Conservation (phyloP, 2,113 vertebrate genomes). For the Oreotragus oreotragus region DNA sequence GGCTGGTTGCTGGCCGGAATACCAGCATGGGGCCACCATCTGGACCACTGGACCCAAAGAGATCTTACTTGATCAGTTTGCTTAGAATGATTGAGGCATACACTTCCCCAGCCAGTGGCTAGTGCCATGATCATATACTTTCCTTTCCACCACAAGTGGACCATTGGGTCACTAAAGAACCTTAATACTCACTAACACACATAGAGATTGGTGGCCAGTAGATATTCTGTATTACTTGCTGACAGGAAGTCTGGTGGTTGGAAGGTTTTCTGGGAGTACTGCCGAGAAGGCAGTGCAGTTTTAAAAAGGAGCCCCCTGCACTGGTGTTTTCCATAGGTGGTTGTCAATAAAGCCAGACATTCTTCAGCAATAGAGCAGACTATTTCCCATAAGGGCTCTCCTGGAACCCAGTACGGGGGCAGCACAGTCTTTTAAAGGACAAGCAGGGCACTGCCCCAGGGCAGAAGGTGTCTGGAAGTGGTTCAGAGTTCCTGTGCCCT, state of each 20-base stretch:
- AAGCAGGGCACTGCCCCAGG: not conserved
- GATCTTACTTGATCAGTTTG: not conserved
- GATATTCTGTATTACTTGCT: not conserved
- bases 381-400: not conserved
- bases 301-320: not conserved
- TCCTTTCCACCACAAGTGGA: not conserved
- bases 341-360: not conserved
- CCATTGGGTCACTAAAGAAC: not conserved
- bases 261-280: not conserved
- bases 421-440: not conserved
- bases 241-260: not conserved
- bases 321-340: not conserved
- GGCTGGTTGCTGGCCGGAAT: fast-evolving
- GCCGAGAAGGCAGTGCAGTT: not conserved
- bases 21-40: not conserved
- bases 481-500: not conserved
- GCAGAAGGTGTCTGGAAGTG: not conserved
- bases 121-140: not conserved
- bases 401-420: not conserved
- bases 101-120: not conserved
- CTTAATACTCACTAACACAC: not conserved
- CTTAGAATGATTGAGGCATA: not conserved
- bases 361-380: not conserved
- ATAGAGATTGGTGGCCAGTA: not conserved
- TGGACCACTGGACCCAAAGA: not conserved